These are phyloP conservation scores for Enteromius treurensis DNA, from an alignment of 2,797 vertebrate genomes.

Conservation along the genomic window DNA sequence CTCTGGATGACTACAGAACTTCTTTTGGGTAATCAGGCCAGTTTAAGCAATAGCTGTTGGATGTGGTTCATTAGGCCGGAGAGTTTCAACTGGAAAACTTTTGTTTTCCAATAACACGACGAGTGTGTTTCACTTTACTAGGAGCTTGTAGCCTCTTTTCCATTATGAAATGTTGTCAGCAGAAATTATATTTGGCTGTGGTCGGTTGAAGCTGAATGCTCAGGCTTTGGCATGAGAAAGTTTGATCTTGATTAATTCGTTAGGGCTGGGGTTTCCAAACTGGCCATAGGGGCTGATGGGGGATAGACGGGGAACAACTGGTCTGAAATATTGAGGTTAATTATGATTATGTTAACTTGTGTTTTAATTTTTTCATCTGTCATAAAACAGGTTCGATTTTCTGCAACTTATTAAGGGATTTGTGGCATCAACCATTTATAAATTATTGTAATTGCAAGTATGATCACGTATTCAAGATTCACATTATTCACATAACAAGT, in stretches of 20 bases:
- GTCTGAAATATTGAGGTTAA: not conserved
- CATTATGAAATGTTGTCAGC: slow-evolving; percentile 14
- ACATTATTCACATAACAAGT: not conserved
- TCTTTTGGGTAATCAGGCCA: slow-evolving; percentile 7
- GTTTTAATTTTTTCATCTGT: not conserved
- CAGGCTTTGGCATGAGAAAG: not conserved
- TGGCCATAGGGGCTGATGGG: not conserved
- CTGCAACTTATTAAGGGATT: not conserved
- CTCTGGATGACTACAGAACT: not conserved
- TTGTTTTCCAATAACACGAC: not conserved
- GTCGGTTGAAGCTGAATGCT: not conserved
- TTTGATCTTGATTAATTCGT: not conserved
- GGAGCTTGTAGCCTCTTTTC: not conserved
- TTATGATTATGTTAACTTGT: not conserved
- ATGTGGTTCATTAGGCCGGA: not conserved
- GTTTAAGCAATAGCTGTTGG: not conserved
- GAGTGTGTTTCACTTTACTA: not conserved
- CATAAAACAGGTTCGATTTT: no score
- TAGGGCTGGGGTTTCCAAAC: not conserved
- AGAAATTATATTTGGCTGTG: not conserved
- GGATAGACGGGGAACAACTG: no score
- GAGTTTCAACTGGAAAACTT: not conserved
- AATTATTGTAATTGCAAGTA: not conserved
- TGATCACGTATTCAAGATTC: not conserved
- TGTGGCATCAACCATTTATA: not conserved